A percentile compares a stretch with the other conserved stretches of the same genome.
phyloP scores from a whole-genome alignment of 2,888 invertebrate genomes.

The Drosophila heteroneura region DNA sequence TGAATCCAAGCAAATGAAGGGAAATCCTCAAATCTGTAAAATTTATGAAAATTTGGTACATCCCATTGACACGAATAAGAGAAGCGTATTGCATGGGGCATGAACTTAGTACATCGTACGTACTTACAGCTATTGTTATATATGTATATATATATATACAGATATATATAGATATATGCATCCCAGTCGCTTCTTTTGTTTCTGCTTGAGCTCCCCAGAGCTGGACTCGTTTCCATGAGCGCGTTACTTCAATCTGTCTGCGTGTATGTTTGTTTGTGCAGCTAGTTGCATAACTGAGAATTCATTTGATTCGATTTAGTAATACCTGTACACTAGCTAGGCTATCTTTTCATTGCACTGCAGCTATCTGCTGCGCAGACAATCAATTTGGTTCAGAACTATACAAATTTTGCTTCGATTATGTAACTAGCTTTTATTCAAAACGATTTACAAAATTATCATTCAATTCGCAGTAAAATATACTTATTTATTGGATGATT shows the following conservation, averaged over 20 bases:
- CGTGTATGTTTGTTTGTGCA: slow-evolving; percentile 15
- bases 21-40: background rate
- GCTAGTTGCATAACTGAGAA: background rate
- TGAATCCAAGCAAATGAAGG: background rate
- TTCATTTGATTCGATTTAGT: background rate
- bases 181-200: background rate
- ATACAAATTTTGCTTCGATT: slow-evolving; percentile 7
- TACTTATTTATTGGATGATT: background rate
- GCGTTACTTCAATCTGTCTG: background rate
- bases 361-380: slow-evolving; percentile 45
- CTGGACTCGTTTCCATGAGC: slow-evolving; percentile 16
- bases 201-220: background rate
- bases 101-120: slow-evolving; percentile 6
- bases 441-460: background rate
- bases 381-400: slow-evolving; percentile 47
- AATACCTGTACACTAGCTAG: slow-evolving; percentile 9
- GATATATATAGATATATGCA: background rate
- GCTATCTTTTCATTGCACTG: slow-evolving; percentile 33
- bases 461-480: background rate
- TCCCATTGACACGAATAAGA: slow-evolving; percentile 6
- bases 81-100: slow-evolving; percentile 40
- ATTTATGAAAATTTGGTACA: background rate
- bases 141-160: background rate
- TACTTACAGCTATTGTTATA: slow-evolving; percentile 2
- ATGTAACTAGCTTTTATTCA: background rate